phyloP scores from a whole-genome alignment of 1,140 invertebrate species.

The Platorchestia sp. region DNA sequence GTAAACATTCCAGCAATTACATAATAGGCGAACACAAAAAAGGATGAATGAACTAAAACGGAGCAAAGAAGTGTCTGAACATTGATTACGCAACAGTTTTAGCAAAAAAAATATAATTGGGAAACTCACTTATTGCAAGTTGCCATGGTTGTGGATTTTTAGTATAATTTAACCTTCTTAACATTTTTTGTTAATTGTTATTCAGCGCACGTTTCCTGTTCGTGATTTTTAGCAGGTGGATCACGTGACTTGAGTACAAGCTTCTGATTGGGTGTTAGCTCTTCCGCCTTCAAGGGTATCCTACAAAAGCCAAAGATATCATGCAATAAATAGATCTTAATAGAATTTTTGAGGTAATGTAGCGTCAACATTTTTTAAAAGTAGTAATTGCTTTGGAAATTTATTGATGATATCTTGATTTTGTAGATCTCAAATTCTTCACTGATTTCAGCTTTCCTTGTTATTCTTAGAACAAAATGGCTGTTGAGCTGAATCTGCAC shows the following conservation, averaged over 20 bases:
- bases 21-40: too few species aligned
- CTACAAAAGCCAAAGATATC: background rate
- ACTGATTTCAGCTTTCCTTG: slow-evolving; percentile 10
- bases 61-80: background rate
- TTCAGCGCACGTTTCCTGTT: slow-evolving; percentile 28
- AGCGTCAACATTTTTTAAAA: background rate
- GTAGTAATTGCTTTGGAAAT: background rate
- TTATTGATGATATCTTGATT: background rate
- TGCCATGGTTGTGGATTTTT: background rate
- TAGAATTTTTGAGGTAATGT: background rate
- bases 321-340: background rate
- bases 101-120: background rate
- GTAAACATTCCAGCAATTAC: too few species aligned
- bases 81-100: background rate
- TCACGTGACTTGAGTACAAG: slow-evolving; percentile 9
- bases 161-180: background rate
- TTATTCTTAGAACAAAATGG: slow-evolving; percentile 55
- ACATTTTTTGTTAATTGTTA: background rate
- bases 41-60: background rate
- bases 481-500: slow-evolving; percentile 39
- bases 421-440: background rate
- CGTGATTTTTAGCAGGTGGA: slow-evolving; percentile 38
- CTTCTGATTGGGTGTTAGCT: background rate
- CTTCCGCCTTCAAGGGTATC: slow-evolving; percentile 23
- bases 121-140: background rate